A percentile compares a stretch with the other conserved stretches of the same genome.
Conservation (phyloP, 1,140 invertebrate genomes). For the Nilaparvata lugens region DNA sequence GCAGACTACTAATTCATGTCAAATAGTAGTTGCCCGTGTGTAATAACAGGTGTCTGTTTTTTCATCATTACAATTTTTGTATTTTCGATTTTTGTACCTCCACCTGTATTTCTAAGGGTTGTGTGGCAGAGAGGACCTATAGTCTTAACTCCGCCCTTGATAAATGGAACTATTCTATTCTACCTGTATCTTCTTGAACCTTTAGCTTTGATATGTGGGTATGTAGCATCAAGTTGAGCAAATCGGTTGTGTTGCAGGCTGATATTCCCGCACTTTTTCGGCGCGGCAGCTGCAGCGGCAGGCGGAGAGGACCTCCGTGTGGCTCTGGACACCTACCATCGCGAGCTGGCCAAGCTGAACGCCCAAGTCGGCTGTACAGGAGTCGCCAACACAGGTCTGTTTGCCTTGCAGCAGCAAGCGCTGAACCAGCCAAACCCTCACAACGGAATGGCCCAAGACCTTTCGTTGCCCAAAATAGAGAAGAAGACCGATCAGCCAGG, state of each 20-base stretch:
- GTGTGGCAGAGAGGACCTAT: no score
- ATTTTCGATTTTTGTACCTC: no score
- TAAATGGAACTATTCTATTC: no score
- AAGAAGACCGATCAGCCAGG: constrained; percentile 39
- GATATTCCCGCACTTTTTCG: constrained; percentile 74
- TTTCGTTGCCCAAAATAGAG: constrained; percentile 74
- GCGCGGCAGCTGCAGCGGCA: constrained; percentile 37
- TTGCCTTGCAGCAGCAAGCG: constrained; percentile 65
- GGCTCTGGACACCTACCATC: constrained; percentile 83
- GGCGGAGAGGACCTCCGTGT: constrained; percentile 74
- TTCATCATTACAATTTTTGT: no score
- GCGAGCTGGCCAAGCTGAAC: constrained; percentile 80
- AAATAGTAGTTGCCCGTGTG: no score
- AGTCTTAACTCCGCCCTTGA: no score
- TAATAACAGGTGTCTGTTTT: no score
- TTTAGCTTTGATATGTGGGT: no score
- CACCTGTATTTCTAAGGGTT: no score
- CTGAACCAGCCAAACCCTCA: constrained; percentile 45
- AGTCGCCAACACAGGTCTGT: constrained; percentile 41
- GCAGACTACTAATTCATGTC: no score
- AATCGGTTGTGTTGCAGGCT: constrained; percentile 43
- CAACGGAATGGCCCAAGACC: constrained; percentile 67
- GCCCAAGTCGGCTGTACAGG: constrained; percentile 9
- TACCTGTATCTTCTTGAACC: no score
- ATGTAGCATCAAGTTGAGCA: no score